Conservation (phyloP, 2,888 invertebrate species). For the Tryphoninae sp. region DNA sequence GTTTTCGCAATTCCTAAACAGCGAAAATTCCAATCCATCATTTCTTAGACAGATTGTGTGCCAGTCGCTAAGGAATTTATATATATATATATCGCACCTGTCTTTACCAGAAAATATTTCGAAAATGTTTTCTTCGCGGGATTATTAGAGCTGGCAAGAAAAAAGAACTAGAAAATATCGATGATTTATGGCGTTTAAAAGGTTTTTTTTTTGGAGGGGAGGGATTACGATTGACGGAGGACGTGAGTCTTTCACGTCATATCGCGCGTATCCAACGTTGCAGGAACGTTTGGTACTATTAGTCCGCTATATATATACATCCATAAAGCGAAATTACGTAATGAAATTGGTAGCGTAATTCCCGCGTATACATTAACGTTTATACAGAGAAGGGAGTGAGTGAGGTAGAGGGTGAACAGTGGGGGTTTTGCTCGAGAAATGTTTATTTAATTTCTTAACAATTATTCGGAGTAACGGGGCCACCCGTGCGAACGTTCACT, state of each 20-base stretch:
- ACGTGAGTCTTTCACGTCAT: conserved; percentile 32
- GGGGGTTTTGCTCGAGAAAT: conserved; percentile 38
- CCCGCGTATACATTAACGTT: conserved; percentile 5
- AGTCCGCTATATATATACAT: conserved; percentile 27
- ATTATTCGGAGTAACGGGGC: conserved; percentile 67
- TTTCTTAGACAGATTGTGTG: conserved; percentile 44
- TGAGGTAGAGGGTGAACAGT: neutral
- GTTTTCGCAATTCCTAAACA: conserved; percentile 51
- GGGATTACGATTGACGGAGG: conserved; percentile 6
- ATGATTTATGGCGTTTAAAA: conserved; percentile 6
- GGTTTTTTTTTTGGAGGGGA: neutral
- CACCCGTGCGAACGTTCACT: conserved; percentile 63
- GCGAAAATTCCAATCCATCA: conserved; percentile 56
- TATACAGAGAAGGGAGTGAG: conserved; percentile 5
- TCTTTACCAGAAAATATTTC: conserved; percentile 38
- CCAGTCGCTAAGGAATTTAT: conserved; percentile 26
- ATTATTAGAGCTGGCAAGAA: neutral
- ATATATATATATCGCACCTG: neutral
- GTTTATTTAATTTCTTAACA: conserved; percentile 65
- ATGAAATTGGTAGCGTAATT: conserved; percentile 34
- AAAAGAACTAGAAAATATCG: neutral
- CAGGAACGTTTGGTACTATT: conserved; percentile 34
- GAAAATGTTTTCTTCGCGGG: conserved; percentile 17
- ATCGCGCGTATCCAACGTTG: conserved; percentile 14
- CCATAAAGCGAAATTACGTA: conserved; percentile 49